Evolutionary conservation across 2,113 vertebrate species (phyloP).

Genomic region (Acrocephalus kingi): DNA sequence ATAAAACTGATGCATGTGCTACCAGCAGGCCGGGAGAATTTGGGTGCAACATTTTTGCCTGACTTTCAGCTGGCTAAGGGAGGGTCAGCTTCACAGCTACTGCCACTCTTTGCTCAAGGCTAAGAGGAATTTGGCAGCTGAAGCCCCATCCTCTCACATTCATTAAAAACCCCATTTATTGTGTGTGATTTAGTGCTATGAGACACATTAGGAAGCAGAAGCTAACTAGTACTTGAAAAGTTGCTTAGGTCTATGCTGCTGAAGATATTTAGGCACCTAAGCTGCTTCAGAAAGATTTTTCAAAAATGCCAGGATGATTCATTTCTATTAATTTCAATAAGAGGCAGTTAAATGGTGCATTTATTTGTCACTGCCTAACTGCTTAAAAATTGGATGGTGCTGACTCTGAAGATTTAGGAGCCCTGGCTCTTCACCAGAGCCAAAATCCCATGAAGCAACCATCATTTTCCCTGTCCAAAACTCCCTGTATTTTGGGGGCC

Average conservation of each 20-base stretch:
- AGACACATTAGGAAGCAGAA: slow-evolving; percentile 29
- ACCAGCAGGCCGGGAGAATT: background rate
- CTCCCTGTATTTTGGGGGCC: background rate
- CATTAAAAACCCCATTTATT: slow-evolving; percentile 37
- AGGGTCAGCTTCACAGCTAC: background rate
- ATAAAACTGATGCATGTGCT: background rate
- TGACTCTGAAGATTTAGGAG: slow-evolving; percentile 43
- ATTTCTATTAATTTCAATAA: slow-evolving; percentile 65
- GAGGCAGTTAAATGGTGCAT: slow-evolving; percentile 60
- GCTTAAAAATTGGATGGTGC: slow-evolving; percentile 42
- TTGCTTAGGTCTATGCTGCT: slow-evolving; percentile 45
- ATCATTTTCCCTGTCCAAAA: background rate
- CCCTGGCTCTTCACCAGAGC: background rate
- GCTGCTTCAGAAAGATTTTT: slow-evolving; percentile 53
- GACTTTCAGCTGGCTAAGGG: background rate
- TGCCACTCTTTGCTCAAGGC: background rate
- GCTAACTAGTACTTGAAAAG: slow-evolving; percentile 56
- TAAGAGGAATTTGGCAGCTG: slow-evolving; percentile 27
- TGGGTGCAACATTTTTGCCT: background rate
- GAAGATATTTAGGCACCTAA: slow-evolving; percentile 51
- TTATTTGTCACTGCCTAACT: slow-evolving; percentile 58
- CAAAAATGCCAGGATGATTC: slow-evolving; percentile 45
- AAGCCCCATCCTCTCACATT: slow-evolving; percentile 13
- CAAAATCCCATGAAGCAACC: background rate
- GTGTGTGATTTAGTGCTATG: slow-evolving; percentile 44